Base-by-base conservation (phyloP, 2,888 invertebrate species). In the Xanthia icteritia region DNA sequence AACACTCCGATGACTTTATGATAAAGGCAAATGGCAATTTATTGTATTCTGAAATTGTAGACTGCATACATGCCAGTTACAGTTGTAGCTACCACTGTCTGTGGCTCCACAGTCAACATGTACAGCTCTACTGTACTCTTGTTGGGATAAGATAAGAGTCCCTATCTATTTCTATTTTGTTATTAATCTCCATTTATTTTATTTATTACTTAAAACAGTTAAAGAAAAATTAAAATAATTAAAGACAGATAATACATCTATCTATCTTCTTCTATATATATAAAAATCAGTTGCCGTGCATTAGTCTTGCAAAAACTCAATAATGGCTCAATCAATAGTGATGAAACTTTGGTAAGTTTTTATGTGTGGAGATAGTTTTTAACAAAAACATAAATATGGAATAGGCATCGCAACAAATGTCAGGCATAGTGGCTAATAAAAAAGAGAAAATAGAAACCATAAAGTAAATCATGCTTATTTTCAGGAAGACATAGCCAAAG, bases 401-500 rank as follows among this genome's bases (percentile, higher is more conserved):
- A n/a, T n/a, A n/a, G n/a, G n/a, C n/a, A n/a, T n/a, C n/a, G n/a
- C n/a, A n/a, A 42, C 1, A 1, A 1, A 11, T 42, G 11, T 11
- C 42, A 2, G 42, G 42, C 42, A 42, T 42, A 42, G 42, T 42
- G 42, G 11, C 11, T 11, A 42, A 11, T 42, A 42, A 42, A 51
- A 8, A 17, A 51, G 9, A 48, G 5, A 48, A 48, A 67, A 17
- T 66, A 13, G 2, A 31, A 48, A 5, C 9, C 2, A 23, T 5
- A 27, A 65, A 61, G 11, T 51, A 51, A 42, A 36, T 54, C 0
- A 27, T 31, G 15, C 6, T 66, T 48, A 17, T 68, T 90, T 94
- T 82, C 86, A 98, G 98, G 98, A 98, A 91, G 98, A 98, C 87
- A 98, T 99, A 90, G 98, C 98, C 81, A 97, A 97, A 89, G 97